Conservation (phyloP, 2,888 invertebrate genomes). For the Apamea anceps region DNA sequence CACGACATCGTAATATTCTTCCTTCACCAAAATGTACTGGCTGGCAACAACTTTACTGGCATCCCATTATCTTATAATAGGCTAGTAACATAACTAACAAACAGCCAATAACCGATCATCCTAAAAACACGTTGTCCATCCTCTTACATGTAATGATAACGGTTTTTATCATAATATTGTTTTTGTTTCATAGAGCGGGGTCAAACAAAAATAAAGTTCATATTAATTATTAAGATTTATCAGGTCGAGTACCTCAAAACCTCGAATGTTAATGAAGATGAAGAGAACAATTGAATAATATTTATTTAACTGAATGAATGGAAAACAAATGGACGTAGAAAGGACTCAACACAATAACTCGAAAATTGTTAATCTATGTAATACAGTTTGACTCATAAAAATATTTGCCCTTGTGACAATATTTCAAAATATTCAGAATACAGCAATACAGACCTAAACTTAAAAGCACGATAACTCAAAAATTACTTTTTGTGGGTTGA, state of each 20-base stretch:
- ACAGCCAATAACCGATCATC: slow-evolving; percentile 8
- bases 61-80: slow-evolving; percentile 17
- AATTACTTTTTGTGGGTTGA: no score
- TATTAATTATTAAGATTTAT: slow-evolving; percentile 15
- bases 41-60: background rate
- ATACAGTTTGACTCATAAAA: no score
- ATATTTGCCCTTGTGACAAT: no score
- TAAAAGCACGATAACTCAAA: no score
- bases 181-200: slow-evolving; percentile 7
- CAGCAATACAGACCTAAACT: no score
- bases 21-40: background rate
- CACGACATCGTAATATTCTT: background rate
- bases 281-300: slow-evolving; percentile 8
- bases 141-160: slow-evolving; percentile 17
- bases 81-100: slow-evolving; percentile 10
- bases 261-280: background rate
- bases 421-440: no score
- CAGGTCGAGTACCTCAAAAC: slow-evolving; percentile 24
- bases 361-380: no score
- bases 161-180: slow-evolving; percentile 24
- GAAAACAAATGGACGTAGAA: no score
- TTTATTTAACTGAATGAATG: slow-evolving; percentile 24
- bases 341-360: no score
- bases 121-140: slow-evolving; percentile 8
- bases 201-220: slow-evolving; percentile 27